Conservation (phyloP, 30 jellyfish, hydroid and myxozoan genomes). For the Clytia hemisphaerica region DNA sequence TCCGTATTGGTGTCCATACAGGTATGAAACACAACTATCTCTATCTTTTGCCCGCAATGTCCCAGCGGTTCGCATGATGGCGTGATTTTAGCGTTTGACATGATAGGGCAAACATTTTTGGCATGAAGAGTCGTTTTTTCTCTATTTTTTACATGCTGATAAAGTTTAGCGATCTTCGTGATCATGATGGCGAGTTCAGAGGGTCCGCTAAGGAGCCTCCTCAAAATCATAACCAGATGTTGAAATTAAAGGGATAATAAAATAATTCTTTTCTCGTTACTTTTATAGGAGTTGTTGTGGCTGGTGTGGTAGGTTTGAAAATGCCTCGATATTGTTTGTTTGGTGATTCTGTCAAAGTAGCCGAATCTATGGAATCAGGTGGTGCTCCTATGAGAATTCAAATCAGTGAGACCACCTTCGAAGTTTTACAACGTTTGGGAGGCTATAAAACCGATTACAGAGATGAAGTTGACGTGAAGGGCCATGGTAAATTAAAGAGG, state of each 20-base stretch:
- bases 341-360: conserved; percentile 74
- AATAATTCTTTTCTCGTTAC: not conserved
- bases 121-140: not conserved
- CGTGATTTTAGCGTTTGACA: not conserved
- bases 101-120: not conserved
- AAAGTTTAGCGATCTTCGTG: too few species aligned
- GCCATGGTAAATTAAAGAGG: conserved; percentile 21
- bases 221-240: too few species aligned
- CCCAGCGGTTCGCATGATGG: too few species aligned
- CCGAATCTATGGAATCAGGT: conserved; percentile 62
- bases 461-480: conserved; percentile 39
- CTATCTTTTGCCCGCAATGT: not conserved
- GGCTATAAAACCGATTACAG: conserved; percentile 32
- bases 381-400: conserved; percentile 75
- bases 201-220: too few species aligned
- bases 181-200: too few species aligned
- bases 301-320: conserved; percentile 87
- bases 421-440: conserved; percentile 28
- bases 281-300: conserved; percentile 54
- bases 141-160: too few species aligned
- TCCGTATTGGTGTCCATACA: conserved; percentile 82
- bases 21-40: conserved; percentile 51
- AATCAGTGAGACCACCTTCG: conserved; percentile 40
- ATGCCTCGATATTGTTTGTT: conserved; percentile 85
- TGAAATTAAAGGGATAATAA: too few species aligned